phyloP scores from a whole-genome alignment of 1,140 invertebrate genomes.

The Parasteatoda tepidariorum region DNA sequence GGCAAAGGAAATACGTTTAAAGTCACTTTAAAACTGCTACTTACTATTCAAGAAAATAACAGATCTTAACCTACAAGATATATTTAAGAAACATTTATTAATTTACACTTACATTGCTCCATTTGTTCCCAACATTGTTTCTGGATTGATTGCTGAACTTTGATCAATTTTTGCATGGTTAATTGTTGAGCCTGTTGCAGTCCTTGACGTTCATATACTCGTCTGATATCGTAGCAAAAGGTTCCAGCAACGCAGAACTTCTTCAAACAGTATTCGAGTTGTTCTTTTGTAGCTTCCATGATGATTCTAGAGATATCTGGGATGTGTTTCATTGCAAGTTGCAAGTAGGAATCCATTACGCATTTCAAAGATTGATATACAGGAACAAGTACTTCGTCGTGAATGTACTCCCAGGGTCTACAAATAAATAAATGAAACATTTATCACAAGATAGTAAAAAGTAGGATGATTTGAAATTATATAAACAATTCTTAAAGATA shows the following conservation, averaged over 20 bases:
- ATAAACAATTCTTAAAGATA: no score
- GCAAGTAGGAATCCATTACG: not conserved
- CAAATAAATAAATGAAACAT: not conserved
- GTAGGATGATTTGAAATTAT: not conserved
- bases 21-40: no score
- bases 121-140: no score
- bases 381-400: not conserved
- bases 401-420: conserved; percentile 2
- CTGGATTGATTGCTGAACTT: no score
- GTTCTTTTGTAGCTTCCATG: not conserved
- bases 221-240: not conserved
- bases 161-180: no score
- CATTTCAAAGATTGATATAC: not conserved
- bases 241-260: not conserved
- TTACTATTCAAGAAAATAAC: no score
- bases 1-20: no score
- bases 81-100: no score
- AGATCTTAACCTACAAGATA: no score
- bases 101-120: no score
- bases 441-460: not conserved
- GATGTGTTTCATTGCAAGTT: not conserved
- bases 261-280: not conserved
- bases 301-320: not conserved
- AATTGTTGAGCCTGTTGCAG: not conserved
- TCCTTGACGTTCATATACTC: not conserved